These are phyloP conservation scores for Cremastinae sp. DNA, from an alignment of 2,888 invertebrate species.

Conservation along the genomic window DNA sequence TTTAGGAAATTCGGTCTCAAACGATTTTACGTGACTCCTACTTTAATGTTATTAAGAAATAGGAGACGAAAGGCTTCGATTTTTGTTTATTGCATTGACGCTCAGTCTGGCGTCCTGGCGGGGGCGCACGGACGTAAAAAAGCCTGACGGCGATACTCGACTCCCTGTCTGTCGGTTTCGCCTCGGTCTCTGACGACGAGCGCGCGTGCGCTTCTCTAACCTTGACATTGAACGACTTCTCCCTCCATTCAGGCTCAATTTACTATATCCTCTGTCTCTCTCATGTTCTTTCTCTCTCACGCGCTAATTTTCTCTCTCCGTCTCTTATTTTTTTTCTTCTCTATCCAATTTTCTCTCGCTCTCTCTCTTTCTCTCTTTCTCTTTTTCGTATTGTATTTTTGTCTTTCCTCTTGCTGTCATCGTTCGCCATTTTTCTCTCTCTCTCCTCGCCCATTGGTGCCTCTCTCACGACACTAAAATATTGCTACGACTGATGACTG, in stretches of 20 bases:
- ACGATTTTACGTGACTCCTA: no score
- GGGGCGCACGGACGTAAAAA: no score
- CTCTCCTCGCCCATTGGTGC: no score
- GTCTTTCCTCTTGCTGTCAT: slow-evolving; percentile 11
- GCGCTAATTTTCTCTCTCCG: slow-evolving; percentile 19
- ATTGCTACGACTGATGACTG: slow-evolving; percentile 16
- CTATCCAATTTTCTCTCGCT: background rate
- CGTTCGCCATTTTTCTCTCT: no score
- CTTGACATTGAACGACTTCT: slow-evolving; percentile 75
- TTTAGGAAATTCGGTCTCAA: no score
- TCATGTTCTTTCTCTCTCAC: slow-evolving; percentile 25
- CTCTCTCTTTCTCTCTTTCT: background rate
- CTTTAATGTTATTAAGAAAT: no score
- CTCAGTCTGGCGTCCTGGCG: no score
- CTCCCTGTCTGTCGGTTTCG: slow-evolving; percentile 22
- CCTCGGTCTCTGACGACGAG: slow-evolving; percentile 31
- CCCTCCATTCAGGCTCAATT: slow-evolving; percentile 49
- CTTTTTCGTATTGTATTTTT: background rate
- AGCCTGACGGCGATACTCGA: slow-evolving; percentile 17
- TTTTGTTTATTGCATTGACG: no score
- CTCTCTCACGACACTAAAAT: background rate
- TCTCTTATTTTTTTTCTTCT: slow-evolving; percentile 12
- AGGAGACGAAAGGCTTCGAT: no score
- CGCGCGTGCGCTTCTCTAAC: slow-evolving; percentile 73
- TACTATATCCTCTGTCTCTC: slow-evolving; percentile 30